Base-by-base conservation (phyloP, 2,888 invertebrate species). In the Conomelus anceps region DNA sequence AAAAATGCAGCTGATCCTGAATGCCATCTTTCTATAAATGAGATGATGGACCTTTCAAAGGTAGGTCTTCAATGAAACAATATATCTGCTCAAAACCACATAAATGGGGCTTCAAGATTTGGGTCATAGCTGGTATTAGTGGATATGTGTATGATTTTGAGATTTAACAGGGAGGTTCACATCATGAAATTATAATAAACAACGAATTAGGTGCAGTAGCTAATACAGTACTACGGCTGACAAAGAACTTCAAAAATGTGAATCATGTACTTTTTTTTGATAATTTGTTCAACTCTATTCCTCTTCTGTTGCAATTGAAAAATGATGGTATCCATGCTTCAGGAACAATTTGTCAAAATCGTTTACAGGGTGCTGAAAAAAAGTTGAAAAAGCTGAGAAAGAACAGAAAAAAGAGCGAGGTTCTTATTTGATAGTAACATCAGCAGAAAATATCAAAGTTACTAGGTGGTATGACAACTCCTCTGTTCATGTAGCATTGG, bases 21-120 rank as follows among this genome's bases (percentile, higher is more conserved):
- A 23, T 86, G 86, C 13, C 22, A 24, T 41, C 89, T 86, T 22
- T 87, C 29, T 3, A 86, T 87, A 22, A 86, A 89, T 89, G 89
- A 89, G 29, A 89, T 89, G 89, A 89, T 89, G 17, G 22, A 17
- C n/a, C 89, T 20, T 85, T 88, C 29, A 88, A 88, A 88, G 88
- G 88, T 11, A 88, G 34, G 7, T 29, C 29, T 22, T 1, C 22
- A 17, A 26, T 89, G 84, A 89, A 89, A 86, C 22, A 26, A 22
- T 89, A 22, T 22, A 85, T 89, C 22, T 9, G 23, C 23, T 86
- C 86, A 23, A 89, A 85, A 41, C 89, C 89, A n/a, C 23, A 89
- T 29, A 89, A 89, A 88, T 88, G 87, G 89, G 87, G 87, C 23
- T 88, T 89, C 63, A 89, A 89, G 63, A 34, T 23, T 4, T 89